These are phyloP conservation scores for Zygothrica quintamaculata DNA, from an alignment of 2,888 invertebrate genomes.

Conservation along the genomic window DNA sequence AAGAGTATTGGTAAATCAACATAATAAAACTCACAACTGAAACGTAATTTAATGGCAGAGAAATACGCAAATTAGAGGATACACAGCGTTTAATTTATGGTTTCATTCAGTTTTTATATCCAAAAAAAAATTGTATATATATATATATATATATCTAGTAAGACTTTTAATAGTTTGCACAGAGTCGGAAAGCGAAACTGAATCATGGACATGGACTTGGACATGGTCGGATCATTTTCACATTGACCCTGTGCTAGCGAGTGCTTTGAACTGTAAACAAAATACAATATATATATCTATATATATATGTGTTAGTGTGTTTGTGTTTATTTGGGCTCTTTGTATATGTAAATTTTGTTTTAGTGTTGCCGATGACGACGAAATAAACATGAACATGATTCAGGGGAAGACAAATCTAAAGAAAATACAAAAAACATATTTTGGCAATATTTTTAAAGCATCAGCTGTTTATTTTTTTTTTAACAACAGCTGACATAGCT, in stretches of 20 bases:
- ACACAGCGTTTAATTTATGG: slow-evolving; percentile 49
- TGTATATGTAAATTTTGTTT: slow-evolving; percentile 40
- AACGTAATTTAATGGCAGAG: slow-evolving; percentile 48
- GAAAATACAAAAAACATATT: too few relatives aligned
- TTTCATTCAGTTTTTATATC: slow-evolving; percentile 37
- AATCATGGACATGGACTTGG: slow-evolving; percentile 53
- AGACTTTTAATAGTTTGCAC: slow-evolving; percentile 6
- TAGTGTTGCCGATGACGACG: slow-evolving; percentile 54
- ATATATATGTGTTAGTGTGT: slow-evolving; percentile 15
- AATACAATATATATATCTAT: slow-evolving; percentile 10
- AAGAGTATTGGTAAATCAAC: slow-evolving; percentile 53
- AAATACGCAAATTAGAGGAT: slow-evolving; percentile 17
- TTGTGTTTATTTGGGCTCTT: slow-evolving; percentile 18
- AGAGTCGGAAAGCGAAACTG: slow-evolving; percentile 35
- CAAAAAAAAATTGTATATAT: slow-evolving; percentile 7
- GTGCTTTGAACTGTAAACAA: slow-evolving; percentile 71
- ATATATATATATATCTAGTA: slow-evolving; percentile 7
- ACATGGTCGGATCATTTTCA: slow-evolving; percentile 52
- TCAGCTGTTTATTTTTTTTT: slow-evolving; percentile 35
- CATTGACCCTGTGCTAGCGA: slow-evolving; percentile 66
- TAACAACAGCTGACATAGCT: slow-evolving; percentile 46
- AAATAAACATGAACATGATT: slow-evolving; percentile 22
- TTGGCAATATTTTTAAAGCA: slow-evolving; percentile 53
- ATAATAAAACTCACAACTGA: slow-evolving; percentile 34
- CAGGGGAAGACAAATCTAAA: slow-evolving; percentile 13